phyloP scores from a whole-genome alignment of 1,140 invertebrate genomes.

The Drosophila nigromelanica region DNA sequence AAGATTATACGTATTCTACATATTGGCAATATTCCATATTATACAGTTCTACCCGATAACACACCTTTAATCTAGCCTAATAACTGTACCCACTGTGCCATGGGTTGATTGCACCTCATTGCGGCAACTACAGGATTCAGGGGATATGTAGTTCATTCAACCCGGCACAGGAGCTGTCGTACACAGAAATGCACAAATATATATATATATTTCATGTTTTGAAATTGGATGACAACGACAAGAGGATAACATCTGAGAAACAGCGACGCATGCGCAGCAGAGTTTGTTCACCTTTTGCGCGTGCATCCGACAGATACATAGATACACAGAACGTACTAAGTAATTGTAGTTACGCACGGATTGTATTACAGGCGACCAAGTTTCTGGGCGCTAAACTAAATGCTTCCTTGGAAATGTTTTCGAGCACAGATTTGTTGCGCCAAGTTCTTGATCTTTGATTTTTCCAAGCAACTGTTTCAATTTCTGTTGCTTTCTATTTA shows the following conservation, averaged over 20 bases:
- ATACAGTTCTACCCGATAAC: too few species aligned
- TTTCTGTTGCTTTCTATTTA: slow-evolving; percentile 65
- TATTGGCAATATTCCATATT: too few species aligned
- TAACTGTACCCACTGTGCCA: slow-evolving; percentile 39
- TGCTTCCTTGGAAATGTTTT: slow-evolving; percentile 53
- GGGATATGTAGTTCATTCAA: slow-evolving; percentile 61
- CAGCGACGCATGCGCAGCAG: slow-evolving; percentile 58
- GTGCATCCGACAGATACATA: slow-evolving; percentile 35
- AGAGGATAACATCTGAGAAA: slow-evolving; percentile 31
- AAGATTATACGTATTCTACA: too few species aligned
- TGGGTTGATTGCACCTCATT: slow-evolving; percentile 22
- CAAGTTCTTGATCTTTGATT: slow-evolving; percentile 42
- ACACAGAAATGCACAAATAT: slow-evolving; percentile 64
- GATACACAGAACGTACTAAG: slow-evolving; percentile 52
- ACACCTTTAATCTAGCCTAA: not conserved
- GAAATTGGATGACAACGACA: slow-evolving; percentile 68
- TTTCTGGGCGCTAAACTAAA: slow-evolving; percentile 1
- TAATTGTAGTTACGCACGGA: slow-evolving; percentile 80
- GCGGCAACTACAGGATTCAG: slow-evolving; percentile 43
- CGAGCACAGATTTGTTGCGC: not conserved
- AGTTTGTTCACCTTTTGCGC: slow-evolving; percentile 71
- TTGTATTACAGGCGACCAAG: slow-evolving; percentile 65
- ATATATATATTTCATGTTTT: slow-evolving; percentile 77
- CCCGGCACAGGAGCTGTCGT: slow-evolving; percentile 27
- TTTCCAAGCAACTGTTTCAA: slow-evolving; percentile 76